These are phyloP conservation scores for Lethrus apterus DNA, from an alignment of 1,140 invertebrate genomes.

Conservation along the genomic window DNA sequence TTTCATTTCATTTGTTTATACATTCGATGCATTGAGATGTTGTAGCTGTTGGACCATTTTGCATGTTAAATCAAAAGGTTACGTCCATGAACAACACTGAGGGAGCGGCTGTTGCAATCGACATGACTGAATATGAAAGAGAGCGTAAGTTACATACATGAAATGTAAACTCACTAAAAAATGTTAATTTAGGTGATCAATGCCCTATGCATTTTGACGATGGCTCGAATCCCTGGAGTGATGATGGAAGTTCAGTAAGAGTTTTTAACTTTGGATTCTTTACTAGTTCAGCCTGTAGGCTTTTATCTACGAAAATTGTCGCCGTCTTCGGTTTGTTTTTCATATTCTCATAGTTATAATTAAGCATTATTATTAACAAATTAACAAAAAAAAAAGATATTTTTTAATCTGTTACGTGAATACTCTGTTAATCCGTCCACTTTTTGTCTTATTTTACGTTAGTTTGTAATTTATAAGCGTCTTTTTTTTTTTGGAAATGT, in stretches of 20 bases:
- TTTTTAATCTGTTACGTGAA: no score
- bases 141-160: constrained; percentile 56
- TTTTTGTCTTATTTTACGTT: no score
- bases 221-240: constrained; percentile 75
- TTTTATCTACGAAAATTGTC: no score
- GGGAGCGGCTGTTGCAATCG: constrained; percentile 83
- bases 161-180: background rate
- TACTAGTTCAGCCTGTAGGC: no score
- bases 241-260: constrained; percentile 62
- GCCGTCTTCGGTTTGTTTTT: no score
- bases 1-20: background rate
- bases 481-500: no score
- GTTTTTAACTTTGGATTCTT: constrained; percentile 50
- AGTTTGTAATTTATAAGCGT: no score
- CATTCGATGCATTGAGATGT: background rate
- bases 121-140: constrained; percentile 87
- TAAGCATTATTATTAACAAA: no score
- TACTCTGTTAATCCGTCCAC: no score
- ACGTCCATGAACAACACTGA: constrained; percentile 79
- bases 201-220: constrained; percentile 95
- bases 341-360: no score
- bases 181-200: constrained; percentile 60
- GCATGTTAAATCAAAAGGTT: constrained; percentile 84
- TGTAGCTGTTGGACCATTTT: constrained; percentile 77
- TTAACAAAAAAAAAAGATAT: no score